Evolutionary conservation across 1,140 invertebrate species (phyloP), one percentile per base, ranked within the genome.

Genomic region (Trachelipus rathkii): DNA sequence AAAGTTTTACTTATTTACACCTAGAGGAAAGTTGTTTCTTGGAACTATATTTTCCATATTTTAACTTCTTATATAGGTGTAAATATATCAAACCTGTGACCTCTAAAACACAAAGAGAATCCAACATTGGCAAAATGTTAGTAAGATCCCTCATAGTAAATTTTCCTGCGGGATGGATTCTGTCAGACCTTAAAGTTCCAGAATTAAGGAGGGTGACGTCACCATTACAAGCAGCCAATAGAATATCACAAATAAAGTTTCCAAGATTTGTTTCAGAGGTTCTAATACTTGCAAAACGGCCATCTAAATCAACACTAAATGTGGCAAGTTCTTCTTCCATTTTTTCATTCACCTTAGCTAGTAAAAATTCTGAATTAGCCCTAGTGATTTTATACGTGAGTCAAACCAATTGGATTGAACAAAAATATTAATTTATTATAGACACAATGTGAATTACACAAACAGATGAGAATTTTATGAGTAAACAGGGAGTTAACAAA

Each of bases 221-320:
- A 33, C 92, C 92, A 15, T 92, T 91, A 4, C 92, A 93, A 10
- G 93, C 90, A 0, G 92, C 91, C 74, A 95, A 83, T 76, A 95
- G 90, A 45, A 96, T 91, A 84, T 96, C 94, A 83, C 92, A 92
- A 60, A 95, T 89, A 89, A 95, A 95, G 86, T 95, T 95, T 72
- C 94, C 94, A 74, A 96, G 87, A 87, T 96, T 96, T 9, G 93
- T 93, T 87, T 96, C 95, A 79, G 87, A 84, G 0, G 92, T 92
- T 60, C 95, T 86, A 77, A 96, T 90, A 24, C 87, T 86, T 4
- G 89, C 88, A 87, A 96, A 96, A 44, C 92, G 85, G 2, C 93
- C 94, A 83, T 96, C 93, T 70, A 96, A 85, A 73, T 93, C 91
- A 13, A 93, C 92, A 74, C 89, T 87, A 85, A 95, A 94, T 80